A percentile compares a stretch with the other conserved stretches of the same genome.
Conservation (phyloP, 2,888 invertebrate species). For the Hecatera dysodea region DNA sequence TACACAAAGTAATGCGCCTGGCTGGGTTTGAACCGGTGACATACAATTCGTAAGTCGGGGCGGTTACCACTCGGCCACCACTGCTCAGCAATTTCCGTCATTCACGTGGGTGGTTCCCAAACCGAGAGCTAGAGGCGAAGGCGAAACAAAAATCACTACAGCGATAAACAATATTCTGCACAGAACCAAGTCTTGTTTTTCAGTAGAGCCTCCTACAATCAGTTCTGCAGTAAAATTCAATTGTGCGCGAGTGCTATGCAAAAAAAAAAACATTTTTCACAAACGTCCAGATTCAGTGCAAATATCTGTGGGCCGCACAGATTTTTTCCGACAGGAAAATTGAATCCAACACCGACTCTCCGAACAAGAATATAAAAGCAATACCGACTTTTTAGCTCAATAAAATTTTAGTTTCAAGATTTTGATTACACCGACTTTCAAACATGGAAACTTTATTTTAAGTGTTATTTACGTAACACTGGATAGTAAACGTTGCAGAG, state of each 20-base stretch:
- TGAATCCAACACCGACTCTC: constrained; percentile 39
- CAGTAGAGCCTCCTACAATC: constrained; percentile 34
- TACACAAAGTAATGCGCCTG: too few relatives aligned
- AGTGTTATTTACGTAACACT: too few relatives aligned
- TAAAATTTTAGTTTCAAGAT: neutral
- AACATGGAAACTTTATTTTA: neutral
- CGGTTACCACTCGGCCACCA: too few relatives aligned
- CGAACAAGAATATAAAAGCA: constrained; percentile 19
- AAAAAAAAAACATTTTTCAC: constrained; percentile 39
- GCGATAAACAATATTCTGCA: neutral
- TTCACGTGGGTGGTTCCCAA: too few relatives aligned
- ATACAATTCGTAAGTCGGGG: too few relatives aligned
- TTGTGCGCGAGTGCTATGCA: constrained; percentile 14
- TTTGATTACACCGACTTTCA: neutral
- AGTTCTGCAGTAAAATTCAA: constrained; percentile 30
- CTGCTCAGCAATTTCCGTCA: too few relatives aligned
- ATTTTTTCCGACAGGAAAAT: constrained; percentile 49
- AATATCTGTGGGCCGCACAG: constrained; percentile 31
- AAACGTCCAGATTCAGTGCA: constrained; percentile 29
- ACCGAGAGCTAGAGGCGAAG: too few relatives aligned
- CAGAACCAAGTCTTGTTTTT: neutral
- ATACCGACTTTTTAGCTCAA: neutral
- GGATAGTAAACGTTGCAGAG: too few relatives aligned
- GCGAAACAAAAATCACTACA: neutral
- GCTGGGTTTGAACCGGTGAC: too few relatives aligned